Evolutionary conservation across 2,113 vertebrate species (phyloP).

Genomic region (Dicrurus megarhynchus): DNA sequence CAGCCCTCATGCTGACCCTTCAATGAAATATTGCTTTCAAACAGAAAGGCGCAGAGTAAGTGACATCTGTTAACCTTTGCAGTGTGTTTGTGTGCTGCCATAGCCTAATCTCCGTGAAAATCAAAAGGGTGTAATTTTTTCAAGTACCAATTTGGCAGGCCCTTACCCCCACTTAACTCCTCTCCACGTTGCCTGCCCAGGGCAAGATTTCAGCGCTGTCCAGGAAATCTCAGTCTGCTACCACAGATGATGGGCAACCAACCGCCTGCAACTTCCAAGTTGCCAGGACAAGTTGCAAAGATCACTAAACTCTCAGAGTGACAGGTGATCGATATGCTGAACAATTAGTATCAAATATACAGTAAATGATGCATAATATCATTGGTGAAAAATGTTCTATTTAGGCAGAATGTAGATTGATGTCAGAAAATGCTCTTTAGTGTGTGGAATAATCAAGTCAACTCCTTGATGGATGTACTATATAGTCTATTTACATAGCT

Average conservation of each 20-base stretch:
- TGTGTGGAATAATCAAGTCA: slow-evolving; percentile 76
- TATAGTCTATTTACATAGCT: slow-evolving; percentile 75
- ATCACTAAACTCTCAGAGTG: slow-evolving; percentile 34
- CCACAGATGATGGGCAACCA: not conserved
- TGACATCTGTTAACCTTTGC: not conserved
- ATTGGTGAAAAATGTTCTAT: slow-evolving; percentile 70
- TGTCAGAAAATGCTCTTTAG: slow-evolving; percentile 73
- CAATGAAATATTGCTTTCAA: not conserved
- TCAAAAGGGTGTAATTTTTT: not conserved
- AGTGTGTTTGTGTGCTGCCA: not conserved
- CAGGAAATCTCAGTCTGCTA: not conserved
- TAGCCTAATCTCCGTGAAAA: not conserved
- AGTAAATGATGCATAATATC: slow-evolving; percentile 70
- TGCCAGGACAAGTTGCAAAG: slow-evolving; percentile 24
- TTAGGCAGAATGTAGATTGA: slow-evolving; percentile 71
- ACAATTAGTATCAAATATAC: slow-evolving; percentile 73
- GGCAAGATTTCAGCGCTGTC: not conserved
- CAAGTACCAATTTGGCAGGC: not conserved
- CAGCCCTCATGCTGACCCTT: not conserved
- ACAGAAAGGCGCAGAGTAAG: not conserved
- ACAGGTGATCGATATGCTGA: slow-evolving; percentile 66
- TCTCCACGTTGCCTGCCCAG: not conserved
- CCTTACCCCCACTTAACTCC: not conserved
- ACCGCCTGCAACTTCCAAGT: not conserved
- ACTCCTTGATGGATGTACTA: slow-evolving; percentile 76